These are phyloP conservation scores for Uloborus plumipes DNA, from an alignment of 2,888 invertebrate species.

Conservation along the genomic window DNA sequence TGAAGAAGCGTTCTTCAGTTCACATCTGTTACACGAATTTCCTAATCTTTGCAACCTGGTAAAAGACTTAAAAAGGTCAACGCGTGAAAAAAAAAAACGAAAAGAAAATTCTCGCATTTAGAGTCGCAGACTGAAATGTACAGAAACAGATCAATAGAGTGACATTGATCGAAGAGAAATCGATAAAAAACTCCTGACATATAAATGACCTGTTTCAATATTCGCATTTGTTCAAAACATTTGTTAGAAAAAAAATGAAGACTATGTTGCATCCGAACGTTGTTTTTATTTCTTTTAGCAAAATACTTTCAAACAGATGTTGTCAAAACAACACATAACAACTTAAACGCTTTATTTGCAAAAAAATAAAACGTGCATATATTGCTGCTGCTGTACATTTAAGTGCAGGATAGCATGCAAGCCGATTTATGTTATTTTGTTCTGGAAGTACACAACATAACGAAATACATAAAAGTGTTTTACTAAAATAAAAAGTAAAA, in stretches of 20 bases:
- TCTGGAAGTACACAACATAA: too few species aligned
- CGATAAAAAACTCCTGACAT: conserved; percentile 59
- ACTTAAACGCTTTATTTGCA: conserved; percentile 3
- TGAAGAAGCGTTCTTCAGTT: too few species aligned
- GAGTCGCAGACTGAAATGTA: conserved; percentile 42
- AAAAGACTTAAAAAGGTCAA: conserved; percentile 21
- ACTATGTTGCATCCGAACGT: conserved; percentile 42
- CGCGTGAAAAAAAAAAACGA: conserved; percentile 16
- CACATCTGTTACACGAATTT: conserved; percentile 24
- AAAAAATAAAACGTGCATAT: conserved; percentile 10
- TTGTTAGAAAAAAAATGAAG: conserved; percentile 43
- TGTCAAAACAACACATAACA: conserved; percentile 24
- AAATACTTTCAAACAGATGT: conserved; percentile 48
- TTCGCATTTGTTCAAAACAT: conserved; percentile 47
- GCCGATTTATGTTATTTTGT: too few species aligned
- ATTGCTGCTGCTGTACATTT: neutral
- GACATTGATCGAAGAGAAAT: conserved; percentile 60
- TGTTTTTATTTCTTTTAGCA: conserved; percentile 47
- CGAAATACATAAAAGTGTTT: too few species aligned
- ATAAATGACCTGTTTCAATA: conserved; percentile 61
- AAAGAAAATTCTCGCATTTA: conserved; percentile 37
- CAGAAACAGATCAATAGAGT: conserved; percentile 51
- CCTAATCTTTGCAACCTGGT: conserved; percentile 33
- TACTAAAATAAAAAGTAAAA: too few species aligned
- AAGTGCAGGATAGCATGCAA: too few species aligned